Base-by-base conservation (phyloP, 1,140 invertebrate genomes). In the Drosophila nigromelanica region DNA sequence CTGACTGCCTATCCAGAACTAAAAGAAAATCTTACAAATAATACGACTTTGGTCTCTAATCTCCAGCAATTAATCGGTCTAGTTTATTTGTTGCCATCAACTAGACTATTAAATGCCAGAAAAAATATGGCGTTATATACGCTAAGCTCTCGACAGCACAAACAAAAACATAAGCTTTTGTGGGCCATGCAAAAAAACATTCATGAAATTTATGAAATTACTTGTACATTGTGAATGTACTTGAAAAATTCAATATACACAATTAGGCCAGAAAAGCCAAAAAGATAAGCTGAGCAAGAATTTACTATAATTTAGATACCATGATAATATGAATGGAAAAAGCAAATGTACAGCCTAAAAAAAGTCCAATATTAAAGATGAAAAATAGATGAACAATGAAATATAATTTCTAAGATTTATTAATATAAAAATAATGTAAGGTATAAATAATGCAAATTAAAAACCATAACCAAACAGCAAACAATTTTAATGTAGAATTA, bases 381-480 rank as follows among this genome's bases (percentile, higher is more conserved):
- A 24, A 24, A 2, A 24, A 24, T 24, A 24, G 21, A 24, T 24
- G 21, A 24, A 24, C 21, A 24, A 24, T 24, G 21, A 24, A 24
- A 24, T 24, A 24, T 4, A 42, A 42, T 42, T 14, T 42, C 2
- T 14, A 24, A 24, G 21, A 24, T 24, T 24, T 24, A 24, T 24
- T 24, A 3, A 24, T 15, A 10, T 24, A 47, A 47, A 21, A 15
- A 47, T 18, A 47, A 43, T 14, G 18, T 21, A 4, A 27, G 4
- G 14, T 42, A 40, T 11, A 52, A 18, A n/a, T 55, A 43, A 39
- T 6, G 4, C 11, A 51, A 42, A 30, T 18, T 27, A 42, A 30
- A 51, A 45, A 80, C 82, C 81, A 70, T 14, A 86, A 86, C 75
- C 78, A 69, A 39, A 78, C 76, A 74, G 14, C 14, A n/a, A 52